Conservation (phyloP, 2,888 invertebrate species). For the Nebria brevicollis region DNA sequence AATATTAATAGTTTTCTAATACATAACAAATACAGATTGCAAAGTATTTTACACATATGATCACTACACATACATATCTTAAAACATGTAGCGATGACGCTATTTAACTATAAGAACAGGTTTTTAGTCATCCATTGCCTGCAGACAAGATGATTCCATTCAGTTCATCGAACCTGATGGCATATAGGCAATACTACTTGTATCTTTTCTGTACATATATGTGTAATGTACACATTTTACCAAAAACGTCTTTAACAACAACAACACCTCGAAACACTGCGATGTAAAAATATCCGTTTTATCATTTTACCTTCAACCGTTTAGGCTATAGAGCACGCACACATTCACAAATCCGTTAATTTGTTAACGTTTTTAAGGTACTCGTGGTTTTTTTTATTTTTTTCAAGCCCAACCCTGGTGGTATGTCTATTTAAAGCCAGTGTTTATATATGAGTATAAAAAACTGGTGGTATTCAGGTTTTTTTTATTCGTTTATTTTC, state of each 20-base stretch:
- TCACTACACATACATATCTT: not conserved
- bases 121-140: constrained; percentile 25
- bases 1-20: not conserved
- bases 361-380: not conserved
- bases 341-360: no score
- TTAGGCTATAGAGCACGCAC: no score
- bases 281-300: no score
- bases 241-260: not conserved
- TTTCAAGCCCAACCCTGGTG: not conserved
- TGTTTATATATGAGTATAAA: not conserved
- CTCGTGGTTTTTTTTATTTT: not conserved
- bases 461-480: not conserved
- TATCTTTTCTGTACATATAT: not conserved
- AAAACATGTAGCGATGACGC: constrained; percentile 4
- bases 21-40: not conserved
- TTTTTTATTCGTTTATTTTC: not conserved
- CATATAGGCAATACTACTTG: not conserved
- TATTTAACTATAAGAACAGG: constrained; percentile 28
- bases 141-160: constrained; percentile 24
- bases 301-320: no score
- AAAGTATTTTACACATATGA: not conserved
- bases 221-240: not conserved
- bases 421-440: not conserved
- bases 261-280: not conserved
- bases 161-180: constrained; percentile 27